Percentiles rank a stretch among this genome's conserved stretches.
Evolutionary conservation across 2,113 vertebrate genomes (phyloP).

Genomic region (Hyperopisus bebe): DNA sequence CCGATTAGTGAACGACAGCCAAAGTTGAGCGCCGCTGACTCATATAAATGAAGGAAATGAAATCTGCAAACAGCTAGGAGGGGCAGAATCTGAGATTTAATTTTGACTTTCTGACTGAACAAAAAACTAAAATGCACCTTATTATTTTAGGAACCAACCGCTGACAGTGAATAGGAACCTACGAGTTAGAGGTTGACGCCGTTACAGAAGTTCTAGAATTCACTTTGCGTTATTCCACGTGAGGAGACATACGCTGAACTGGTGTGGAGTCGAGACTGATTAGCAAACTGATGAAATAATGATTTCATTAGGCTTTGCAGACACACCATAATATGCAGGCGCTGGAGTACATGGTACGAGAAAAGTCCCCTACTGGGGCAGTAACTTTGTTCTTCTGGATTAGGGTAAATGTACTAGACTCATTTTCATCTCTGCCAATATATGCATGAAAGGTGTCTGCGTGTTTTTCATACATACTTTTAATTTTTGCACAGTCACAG

Average conservation of each 20-base stretch:
- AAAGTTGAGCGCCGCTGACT: background rate
- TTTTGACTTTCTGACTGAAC: background rate
- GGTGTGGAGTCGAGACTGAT: conserved; percentile 38
- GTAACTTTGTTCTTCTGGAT: background rate
- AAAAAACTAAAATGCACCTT: background rate
- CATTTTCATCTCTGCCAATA: background rate
- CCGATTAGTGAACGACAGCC: background rate
- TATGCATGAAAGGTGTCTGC: background rate
- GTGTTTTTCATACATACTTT: background rate
- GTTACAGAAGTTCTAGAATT: background rate
- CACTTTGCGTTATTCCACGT: background rate
- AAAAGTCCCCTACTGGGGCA: background rate
- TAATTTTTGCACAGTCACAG: background rate
- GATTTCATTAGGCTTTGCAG: background rate
- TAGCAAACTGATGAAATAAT: conserved; percentile 46
- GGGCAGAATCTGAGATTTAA: background rate
- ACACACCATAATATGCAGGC: background rate
- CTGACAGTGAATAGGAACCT: conserved; percentile 55
- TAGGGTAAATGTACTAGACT: background rate
- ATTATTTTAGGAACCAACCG: conserved; percentile 39
- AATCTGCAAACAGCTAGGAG: background rate
- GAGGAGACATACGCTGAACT: conserved; percentile 30
- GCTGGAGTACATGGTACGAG: background rate
- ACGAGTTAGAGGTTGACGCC: conserved; percentile 36
- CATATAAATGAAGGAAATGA: background rate